Base-by-base conservation (phyloP, 2,888 invertebrate species). In the Lochmaea capreae region DNA sequence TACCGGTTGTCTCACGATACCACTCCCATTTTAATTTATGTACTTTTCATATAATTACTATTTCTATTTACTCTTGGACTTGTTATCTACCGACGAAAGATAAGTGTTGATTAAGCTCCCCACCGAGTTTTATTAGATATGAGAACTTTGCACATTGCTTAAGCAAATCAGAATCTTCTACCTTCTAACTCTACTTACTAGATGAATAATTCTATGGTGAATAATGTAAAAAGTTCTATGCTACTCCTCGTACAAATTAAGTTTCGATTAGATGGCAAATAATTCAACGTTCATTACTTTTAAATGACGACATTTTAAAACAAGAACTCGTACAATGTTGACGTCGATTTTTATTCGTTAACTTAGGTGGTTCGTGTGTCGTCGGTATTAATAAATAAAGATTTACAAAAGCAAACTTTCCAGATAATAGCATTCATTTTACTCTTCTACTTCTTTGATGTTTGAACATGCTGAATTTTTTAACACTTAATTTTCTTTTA, bases 301-400 rank as follows among this genome's bases (percentile, higher is more conserved):
- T 84, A 81, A 80, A 83, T 82, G 82, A 77, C 81, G 83, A 83
- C 84, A 84, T 84, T 85, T 84, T 84, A 84, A 84, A 84, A 83
- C 81, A 76, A 73, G 76, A 74, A 76, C 78, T 76, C 76, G 71
- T 77, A 74, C 71, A 72, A 79, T 80, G 81, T 81, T 81, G 81
- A 79, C 81, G 83, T 84, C 83, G 82, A 79, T 83, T 83, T 80
- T 79, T 80, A 84, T 81, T 82, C 82, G 83, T 83, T 83, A 82
- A 83, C 82, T 83, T 82, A 79, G 81, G 81, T 78, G 79, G 81
- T 83, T 83, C 83, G 83, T 83, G 83, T 83, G 82, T 82, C 82
- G 82, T 83, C 82, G 77, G 76, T 75, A 81, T 84, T 81, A 84
- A 84, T 83, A 73, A 83, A 84, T 85, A 80, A 85, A 66, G 77